Conservation (phyloP, 2,888 invertebrate species). For the Tuberolachnus salignus region DNA sequence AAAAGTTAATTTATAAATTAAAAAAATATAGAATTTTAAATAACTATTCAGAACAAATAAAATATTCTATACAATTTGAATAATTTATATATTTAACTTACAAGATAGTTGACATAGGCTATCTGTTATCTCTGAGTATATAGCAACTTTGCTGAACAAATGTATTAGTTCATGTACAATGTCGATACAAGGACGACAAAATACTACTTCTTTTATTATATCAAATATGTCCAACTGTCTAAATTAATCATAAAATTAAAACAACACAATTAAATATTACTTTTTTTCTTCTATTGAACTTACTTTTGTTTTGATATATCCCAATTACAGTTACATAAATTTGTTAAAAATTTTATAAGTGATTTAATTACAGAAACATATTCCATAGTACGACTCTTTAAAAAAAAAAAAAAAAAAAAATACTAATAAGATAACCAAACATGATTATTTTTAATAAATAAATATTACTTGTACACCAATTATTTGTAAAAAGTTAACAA, state of each 20-base stretch:
- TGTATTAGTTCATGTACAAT: slow-evolving; percentile 34
- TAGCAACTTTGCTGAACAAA: slow-evolving; percentile 26
- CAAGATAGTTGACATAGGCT: slow-evolving; percentile 44
- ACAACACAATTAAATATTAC: not conserved
- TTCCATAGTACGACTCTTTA: slow-evolving; percentile 36
- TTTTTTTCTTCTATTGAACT: not conserved
- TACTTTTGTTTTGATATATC: slow-evolving; percentile 37
- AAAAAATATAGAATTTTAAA: too few relatives aligned
- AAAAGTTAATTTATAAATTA: too few relatives aligned
- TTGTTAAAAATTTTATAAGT: slow-evolving; percentile 38
- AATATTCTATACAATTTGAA: not conserved
- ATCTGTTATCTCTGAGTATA: slow-evolving; percentile 30
- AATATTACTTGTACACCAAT: slow-evolving; percentile 48
- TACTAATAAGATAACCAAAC: not conserved
- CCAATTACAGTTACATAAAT: slow-evolving; percentile 32
- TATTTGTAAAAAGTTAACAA: slow-evolving; percentile 47
- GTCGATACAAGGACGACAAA: slow-evolving; percentile 43
- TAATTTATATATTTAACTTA: slow-evolving; percentile 24
- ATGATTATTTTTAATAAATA: not conserved
- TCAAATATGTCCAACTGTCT: slow-evolving; percentile 45
- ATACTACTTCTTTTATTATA: slow-evolving; percentile 46
- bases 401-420: not conserved
- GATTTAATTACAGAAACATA: slow-evolving; percentile 35
- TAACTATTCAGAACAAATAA: too few relatives aligned
- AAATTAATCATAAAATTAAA: not conserved